phyloP scores from a whole-genome alignment of 2,113 vertebrate species.

The Fregetta grallaria region DNA sequence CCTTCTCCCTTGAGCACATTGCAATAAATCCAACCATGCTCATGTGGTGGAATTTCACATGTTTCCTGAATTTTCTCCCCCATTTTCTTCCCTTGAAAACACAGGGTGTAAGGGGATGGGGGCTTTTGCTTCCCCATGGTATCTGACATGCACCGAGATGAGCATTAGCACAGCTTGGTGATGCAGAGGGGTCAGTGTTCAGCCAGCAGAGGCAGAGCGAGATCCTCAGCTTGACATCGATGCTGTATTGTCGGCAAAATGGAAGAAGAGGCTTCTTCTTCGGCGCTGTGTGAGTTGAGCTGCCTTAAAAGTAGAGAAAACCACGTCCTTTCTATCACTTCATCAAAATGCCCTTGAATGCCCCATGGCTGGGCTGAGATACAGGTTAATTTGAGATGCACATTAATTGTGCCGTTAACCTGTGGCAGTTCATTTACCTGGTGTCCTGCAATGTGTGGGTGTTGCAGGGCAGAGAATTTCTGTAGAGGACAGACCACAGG shows the following conservation, averaged over 20 bases:
- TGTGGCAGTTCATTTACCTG: background rate
- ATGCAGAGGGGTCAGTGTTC: background rate
- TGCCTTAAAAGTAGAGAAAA: background rate
- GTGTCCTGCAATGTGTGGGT: rapidly evolving
- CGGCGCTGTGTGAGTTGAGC: background rate
- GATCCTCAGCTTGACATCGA: background rate
- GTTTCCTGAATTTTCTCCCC: background rate
- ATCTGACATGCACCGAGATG: background rate
- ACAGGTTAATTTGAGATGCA: background rate
- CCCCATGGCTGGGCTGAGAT: rapidly evolving
- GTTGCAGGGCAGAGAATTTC: background rate
- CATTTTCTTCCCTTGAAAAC: background rate
- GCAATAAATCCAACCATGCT: background rate
- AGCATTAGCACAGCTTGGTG: background rate
- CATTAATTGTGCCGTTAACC: background rate
- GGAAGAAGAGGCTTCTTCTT: background rate
- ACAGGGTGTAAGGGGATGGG: background rate
- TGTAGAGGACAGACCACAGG: background rate
- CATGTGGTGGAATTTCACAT: background rate
- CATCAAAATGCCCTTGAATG: background rate
- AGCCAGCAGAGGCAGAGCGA: background rate
- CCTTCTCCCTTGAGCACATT: background rate
- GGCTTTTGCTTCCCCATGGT: rapidly evolving
- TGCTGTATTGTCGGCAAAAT: background rate
- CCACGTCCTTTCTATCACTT: background rate